Evolutionary conservation across 2,888 invertebrate genomes (phyloP).

Genomic region (Caenorhabditis sp.): DNA sequence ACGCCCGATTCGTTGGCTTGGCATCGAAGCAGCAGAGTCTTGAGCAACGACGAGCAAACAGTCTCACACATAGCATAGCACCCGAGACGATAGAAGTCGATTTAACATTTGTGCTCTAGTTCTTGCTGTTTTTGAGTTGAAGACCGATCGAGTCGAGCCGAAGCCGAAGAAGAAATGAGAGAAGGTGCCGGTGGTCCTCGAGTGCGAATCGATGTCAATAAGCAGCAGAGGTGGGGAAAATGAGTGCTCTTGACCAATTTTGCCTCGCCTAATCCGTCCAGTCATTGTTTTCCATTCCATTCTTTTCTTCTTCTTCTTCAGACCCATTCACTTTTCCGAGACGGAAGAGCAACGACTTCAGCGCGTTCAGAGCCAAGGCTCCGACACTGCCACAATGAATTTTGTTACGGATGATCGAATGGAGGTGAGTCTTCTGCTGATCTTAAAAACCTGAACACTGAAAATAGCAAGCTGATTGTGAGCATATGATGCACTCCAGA

Average conservation of each 20-base stretch:
- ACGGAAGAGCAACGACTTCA: slow-evolving; percentile 48
- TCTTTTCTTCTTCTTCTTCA: no score
- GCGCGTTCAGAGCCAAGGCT: slow-evolving; percentile 69
- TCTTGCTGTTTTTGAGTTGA: slow-evolving; percentile 9
- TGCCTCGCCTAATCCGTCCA: slow-evolving; percentile 48
- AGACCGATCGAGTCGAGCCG: no score
- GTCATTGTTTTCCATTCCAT: slow-evolving; percentile 18
- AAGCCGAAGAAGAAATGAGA: no score
- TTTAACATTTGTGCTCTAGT: slow-evolving; percentile 42
- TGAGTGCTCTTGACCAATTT: slow-evolving; percentile 50
- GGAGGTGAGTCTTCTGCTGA: slow-evolving; percentile 49
- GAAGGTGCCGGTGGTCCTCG: slow-evolving; percentile 40
- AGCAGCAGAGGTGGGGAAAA: slow-evolving; percentile 21
- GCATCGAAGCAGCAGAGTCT: slow-evolving; percentile 37
- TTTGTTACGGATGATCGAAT: slow-evolving; percentile 81
- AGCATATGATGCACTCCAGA: slow-evolving; percentile 29
- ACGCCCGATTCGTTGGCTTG: slow-evolving; percentile 49
- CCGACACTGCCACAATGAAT: slow-evolving; percentile 80
- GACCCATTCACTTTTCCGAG: slow-evolving; percentile 28
- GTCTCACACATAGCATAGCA: slow-evolving; percentile 45
- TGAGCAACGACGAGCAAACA: slow-evolving; percentile 41
- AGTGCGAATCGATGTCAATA: slow-evolving; percentile 55
- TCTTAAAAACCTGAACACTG: background rate
- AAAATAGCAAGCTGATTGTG: background rate
- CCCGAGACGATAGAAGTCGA: slow-evolving; percentile 33